Evolutionary conservation across 1,140 invertebrate genomes (phyloP), one percentile per base, ranked within the genome.

Genomic region (Ladona fulva): DNA sequence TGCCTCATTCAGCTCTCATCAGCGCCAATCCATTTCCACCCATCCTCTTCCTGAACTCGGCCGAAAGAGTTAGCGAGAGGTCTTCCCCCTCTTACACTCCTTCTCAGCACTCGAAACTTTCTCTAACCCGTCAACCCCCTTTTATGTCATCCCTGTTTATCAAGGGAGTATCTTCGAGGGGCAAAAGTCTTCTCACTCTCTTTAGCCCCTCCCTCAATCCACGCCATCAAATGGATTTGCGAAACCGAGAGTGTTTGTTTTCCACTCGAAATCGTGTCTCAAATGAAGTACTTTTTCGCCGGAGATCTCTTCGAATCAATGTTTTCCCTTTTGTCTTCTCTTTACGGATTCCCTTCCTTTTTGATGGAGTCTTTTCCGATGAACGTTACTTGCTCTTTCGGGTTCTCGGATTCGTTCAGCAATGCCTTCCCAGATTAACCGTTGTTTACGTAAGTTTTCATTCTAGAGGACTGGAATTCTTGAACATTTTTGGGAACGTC

Each of bases 61-160:
- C 52, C 52, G 52, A 66, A 37, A 37, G 29, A 37, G 29, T 37
- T 37, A 37, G 8, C 29, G 29, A 37, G 29, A 37, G 29, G n/a
- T n/a, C n/a, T n/a, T 19, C 19, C 44, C 44, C 19, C 19, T 11
- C 44, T 52, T 52, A 52, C 10, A 10, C 19, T 19, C 19, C 52
- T 66, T 12, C 52, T 22, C 52, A 12, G n/a, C 52, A 19, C 52
- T 66, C 52, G 52, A 66, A 66, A 66, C 52, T 66, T 66, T 66
- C 52, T 22, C 44, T 52, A 52, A 52, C 44, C 44, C 44, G 44
- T 52, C 44, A 52, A 52, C 44, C n/a, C 52, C n/a, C 52, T 66
- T 66, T 66, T 22, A 66, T 66, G 52, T 66, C 52, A 66, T 66
- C 52, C 52, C 52, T 66, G 52, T 66, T 66, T 66, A 66, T 66